These are phyloP conservation scores for Vidua chalybeata DNA, from an alignment of 2,113 vertebrate species.

Conservation along the genomic window DNA sequence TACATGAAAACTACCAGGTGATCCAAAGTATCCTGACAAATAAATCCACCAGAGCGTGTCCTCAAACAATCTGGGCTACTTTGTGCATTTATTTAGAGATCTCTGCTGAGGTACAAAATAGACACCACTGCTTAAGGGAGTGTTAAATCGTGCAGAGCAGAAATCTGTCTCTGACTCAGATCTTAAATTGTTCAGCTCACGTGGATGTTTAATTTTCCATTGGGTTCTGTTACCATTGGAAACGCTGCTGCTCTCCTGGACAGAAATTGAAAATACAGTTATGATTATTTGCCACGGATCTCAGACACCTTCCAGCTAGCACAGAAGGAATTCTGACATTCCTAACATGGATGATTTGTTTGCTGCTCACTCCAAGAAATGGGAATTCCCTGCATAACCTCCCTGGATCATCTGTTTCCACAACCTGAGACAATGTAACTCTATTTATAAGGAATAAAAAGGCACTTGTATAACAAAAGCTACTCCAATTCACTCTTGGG, in stretches of 20 bases:
- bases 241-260: neutral
- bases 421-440: neutral
- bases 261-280: neutral
- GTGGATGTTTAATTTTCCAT: neutral
- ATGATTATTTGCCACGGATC: neutral
- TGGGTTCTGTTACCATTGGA: conserved; percentile 13
- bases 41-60: neutral
- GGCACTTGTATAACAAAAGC: neutral
- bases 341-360: neutral
- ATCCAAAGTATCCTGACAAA: neutral
- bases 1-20: neutral
- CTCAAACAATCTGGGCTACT: neutral
- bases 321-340: neutral
- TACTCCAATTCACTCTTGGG: neutral
- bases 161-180: neutral
- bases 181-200: neutral
- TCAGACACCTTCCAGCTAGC: neutral
- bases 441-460: neutral
- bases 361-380: neutral
- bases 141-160: neutral
- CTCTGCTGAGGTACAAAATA: neutral
- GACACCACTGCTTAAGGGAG: neutral
- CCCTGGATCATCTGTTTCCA: neutral
- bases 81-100: neutral
- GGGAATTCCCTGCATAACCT: neutral